These are phyloP conservation scores for Harpegnathos saltator DNA, from an alignment of 1,140 invertebrate genomes.

Conservation along the genomic window DNA sequence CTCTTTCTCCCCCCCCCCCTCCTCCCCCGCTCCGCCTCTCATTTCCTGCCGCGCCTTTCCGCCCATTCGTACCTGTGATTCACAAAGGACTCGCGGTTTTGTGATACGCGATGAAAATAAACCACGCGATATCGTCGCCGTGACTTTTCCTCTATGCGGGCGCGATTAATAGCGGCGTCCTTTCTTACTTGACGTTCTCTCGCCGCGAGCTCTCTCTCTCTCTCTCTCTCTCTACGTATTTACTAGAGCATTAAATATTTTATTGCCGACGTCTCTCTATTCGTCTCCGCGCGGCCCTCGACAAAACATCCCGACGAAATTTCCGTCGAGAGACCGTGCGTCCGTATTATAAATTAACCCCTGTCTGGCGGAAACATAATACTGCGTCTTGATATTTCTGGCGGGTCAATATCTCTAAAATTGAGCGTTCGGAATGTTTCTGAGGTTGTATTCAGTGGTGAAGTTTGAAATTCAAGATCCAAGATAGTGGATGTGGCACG, in stretches of 20 bases:
- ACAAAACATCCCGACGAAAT: neutral
- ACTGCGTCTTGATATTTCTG: no score
- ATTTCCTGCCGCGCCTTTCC: constrained; percentile 67
- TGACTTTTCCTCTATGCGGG: neutral
- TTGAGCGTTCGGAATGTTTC: no score
- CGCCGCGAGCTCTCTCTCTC: no score
- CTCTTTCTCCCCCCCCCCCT: constrained; percentile 31
- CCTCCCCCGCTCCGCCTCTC: constrained; percentile 33
- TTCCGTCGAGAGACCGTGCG: no score
- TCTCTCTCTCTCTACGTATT: neutral
- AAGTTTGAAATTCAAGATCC: no score
- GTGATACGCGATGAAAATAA: constrained; percentile 48
- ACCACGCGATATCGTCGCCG: constrained; percentile 38
- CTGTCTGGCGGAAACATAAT: no score
- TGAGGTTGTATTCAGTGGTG: no score
- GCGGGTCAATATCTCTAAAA: no score
- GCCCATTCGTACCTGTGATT: constrained; percentile 35
- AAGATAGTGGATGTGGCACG: no score
- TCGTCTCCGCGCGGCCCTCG: neutral
- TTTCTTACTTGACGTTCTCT: constrained; percentile 27
- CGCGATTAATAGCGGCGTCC: neutral
- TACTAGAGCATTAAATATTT: neutral
- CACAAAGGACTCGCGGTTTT: constrained; percentile 57
- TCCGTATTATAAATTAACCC: no score
- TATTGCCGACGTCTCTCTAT: neutral